Evolutionary conservation across 2,888 invertebrate genomes (phyloP).

Genomic region (Ferrisia virgata): DNA sequence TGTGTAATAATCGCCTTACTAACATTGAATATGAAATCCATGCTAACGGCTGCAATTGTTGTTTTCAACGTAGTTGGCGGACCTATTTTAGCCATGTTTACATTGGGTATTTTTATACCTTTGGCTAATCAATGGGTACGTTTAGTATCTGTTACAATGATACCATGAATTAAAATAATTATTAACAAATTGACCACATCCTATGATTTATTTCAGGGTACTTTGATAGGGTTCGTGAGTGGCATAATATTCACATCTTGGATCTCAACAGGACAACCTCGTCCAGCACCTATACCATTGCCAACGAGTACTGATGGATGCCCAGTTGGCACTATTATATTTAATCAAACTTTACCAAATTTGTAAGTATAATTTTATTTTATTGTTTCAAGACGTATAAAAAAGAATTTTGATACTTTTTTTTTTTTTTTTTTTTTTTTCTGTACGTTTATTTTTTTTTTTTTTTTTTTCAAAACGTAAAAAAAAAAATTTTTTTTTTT

Average conservation of each 20-base stretch:
- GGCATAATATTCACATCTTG: constrained; percentile 70
- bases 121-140: constrained; percentile 33
- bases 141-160: too few relatives aligned
- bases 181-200: too few relatives aligned
- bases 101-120: constrained; percentile 67
- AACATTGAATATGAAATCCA: constrained; percentile 76
- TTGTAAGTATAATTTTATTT: neutral
- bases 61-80: constrained; percentile 86
- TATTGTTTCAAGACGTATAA: neutral
- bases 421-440: neutral
- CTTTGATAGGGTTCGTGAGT: constrained; percentile 62
- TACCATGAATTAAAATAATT: too few relatives aligned
- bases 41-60: constrained; percentile 78
- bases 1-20: constrained; percentile 79
- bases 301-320: constrained; percentile 64
- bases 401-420: neutral
- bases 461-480: constrained; percentile 12
- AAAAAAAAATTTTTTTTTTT: neutral
- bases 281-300: constrained; percentile 60
- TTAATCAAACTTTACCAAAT: neutral
- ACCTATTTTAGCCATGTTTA: constrained; percentile 77
- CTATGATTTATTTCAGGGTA: constrained; percentile 63
- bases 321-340: constrained; percentile 45
- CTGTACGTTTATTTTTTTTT: too few relatives aligned
- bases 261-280: constrained; percentile 80